Evolutionary conservation across 2,113 vertebrate species (phyloP), one percentile per base, ranked within the genome.

Genomic region (Sprattus sprattus): DNA sequence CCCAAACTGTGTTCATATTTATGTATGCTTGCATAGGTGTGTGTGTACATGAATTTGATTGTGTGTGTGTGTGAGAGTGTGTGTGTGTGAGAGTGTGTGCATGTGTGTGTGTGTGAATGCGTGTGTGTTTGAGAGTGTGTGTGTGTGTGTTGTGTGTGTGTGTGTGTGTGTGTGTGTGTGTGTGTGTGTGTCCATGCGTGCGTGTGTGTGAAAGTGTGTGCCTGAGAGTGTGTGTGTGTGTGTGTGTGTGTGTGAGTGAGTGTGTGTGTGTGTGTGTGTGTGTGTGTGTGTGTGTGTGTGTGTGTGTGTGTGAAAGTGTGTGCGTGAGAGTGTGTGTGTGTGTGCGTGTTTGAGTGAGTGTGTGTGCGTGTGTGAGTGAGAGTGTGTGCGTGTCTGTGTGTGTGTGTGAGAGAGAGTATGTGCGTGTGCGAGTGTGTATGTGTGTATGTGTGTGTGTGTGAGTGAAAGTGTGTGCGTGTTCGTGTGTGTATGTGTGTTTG

Each of bases 271-370:
- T 84, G 88, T 81, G 86, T 39, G 83, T 4, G 22, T 6, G 64
- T 32, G 4, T 25, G 32, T 10, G 25, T 32, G 1, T 87, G 81
- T 84, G 88, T 81, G 86, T 39, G 83, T 85, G 87, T 71, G 64
- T 71, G 64, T 71, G 64, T 71, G 64, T 54, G 52, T 20, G 52
- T 60, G 1, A 1, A 20, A 22, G 4, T 22, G 18, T 20, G 6
- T 60, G 4, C 22, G 18, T 20, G 6, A 7, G 18, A 22, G 7
- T 60, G 20, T 11, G 10, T 6, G 50, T 6, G 50, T 15, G 15
- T 6, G n/a, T 1, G 57, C 4, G 57, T 82, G 86, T 39, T 1
- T 39, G 39, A 45, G 81, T 15, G 6, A 47, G 52, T 52, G 9
- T 6, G 39, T 1, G 39, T 39, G 39, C 2, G 39, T 39, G 39